Evolutionary conservation across 2,113 vertebrate genomes (phyloP).

Genomic region (Bubalus kerabau): DNA sequence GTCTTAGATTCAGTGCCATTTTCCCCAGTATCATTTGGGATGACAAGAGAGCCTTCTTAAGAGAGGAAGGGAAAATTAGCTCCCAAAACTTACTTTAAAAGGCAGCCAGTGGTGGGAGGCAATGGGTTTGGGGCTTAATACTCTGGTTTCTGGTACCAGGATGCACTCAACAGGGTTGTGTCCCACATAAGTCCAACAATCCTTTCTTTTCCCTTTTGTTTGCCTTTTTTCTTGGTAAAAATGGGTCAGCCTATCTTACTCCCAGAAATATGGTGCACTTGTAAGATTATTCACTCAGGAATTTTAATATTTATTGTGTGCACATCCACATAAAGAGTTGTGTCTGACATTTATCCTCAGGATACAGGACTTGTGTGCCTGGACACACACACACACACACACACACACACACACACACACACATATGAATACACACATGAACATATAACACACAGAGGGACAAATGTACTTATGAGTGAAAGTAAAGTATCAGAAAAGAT

Average conservation of each 20-base stretch:
- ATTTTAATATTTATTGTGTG: neutral
- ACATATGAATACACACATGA: neutral
- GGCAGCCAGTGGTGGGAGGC: neutral
- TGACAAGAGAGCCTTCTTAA: neutral
- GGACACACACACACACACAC: neutral
- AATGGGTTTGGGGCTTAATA: neutral
- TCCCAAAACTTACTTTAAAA: neutral
- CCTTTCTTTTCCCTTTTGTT: neutral
- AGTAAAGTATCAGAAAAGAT: slow-evolving; percentile 76
- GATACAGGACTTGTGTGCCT: slow-evolving; percentile 57
- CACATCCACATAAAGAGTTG: neutral
- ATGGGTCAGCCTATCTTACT: neutral
- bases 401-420: neutral
- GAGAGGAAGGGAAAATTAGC: neutral
- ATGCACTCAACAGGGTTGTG: neutral
- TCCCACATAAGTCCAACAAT: neutral
- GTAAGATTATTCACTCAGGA: neutral
- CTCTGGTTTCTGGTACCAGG: neutral
- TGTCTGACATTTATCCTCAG: slow-evolving; percentile 64
- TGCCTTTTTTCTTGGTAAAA: neutral
- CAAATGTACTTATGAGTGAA: slow-evolving; percentile 65
- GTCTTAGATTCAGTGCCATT: neutral
- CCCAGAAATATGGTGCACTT: neutral
- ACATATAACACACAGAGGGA: neutral
- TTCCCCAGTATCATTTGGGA: neutral